Evolutionary conservation across 2,888 invertebrate species (phyloP).

Genomic region (Orgyia antiqua): DNA sequence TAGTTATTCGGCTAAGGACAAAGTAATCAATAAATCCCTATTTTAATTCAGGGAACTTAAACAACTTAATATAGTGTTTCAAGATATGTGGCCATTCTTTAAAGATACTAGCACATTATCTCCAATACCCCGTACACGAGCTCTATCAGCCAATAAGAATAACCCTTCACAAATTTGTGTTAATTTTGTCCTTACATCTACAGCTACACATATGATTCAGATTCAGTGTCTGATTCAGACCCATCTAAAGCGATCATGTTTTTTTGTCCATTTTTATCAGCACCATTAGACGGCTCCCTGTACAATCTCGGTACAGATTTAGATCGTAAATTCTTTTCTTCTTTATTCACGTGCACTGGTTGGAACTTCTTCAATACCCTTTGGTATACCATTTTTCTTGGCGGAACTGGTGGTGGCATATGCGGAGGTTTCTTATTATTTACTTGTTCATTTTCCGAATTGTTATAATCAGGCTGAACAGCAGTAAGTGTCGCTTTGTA

Average conservation of each 20-base stretch:
- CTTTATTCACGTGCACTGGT: slow-evolving; percentile 80
- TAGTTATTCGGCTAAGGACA: no score
- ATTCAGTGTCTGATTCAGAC: slow-evolving; percentile 72
- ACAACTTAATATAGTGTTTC: no score
- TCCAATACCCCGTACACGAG: no score
- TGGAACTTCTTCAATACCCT: slow-evolving; percentile 79
- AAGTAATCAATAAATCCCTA: no score
- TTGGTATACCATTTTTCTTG: slow-evolving; percentile 72
- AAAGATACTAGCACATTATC: no score
- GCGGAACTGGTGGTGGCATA: slow-evolving; percentile 80
- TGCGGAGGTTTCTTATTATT: slow-evolving; percentile 66
- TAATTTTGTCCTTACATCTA: slow-evolving; percentile 25
- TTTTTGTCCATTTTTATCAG: slow-evolving; percentile 47
- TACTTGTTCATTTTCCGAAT: slow-evolving; percentile 48
- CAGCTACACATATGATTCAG: slow-evolving; percentile 68
- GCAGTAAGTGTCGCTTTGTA: slow-evolving; percentile 73
- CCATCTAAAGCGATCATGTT: slow-evolving; percentile 62
- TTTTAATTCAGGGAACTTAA: no score
- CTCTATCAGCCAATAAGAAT: no score
- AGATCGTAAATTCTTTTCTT: slow-evolving; percentile 69
- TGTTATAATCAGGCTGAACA: slow-evolving; percentile 61
- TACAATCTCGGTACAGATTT: slow-evolving; percentile 70
- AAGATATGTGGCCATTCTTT: no score
- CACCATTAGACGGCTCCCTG: slow-evolving; percentile 56
- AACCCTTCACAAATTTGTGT: slow-evolving; percentile 11